phyloP scores from a whole-genome alignment of 2,113 vertebrate genomes.

The Eudorcas thomsonii region DNA sequence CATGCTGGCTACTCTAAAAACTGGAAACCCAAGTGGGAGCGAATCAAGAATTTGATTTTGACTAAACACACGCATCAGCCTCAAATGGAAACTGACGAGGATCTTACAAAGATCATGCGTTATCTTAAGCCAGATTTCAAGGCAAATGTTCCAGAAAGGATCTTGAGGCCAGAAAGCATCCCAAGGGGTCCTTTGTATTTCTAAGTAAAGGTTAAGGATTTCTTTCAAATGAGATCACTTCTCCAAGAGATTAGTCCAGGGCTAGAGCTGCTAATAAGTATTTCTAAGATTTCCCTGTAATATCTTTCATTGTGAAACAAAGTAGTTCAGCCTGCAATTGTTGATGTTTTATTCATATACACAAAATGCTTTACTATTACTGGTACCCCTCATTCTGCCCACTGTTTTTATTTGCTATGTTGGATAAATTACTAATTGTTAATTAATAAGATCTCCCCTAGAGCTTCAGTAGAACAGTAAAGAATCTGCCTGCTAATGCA shows the following conservation, averaged over 20 bases:
- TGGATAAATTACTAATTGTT: background rate
- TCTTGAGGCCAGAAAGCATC: background rate
- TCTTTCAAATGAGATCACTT: background rate
- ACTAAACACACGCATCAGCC: background rate
- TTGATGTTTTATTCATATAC: background rate
- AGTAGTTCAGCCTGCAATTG: background rate
- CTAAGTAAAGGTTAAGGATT: background rate
- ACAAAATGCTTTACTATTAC: background rate
- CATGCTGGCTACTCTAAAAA: background rate
- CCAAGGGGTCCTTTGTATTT: no score
- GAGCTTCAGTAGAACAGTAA: background rate
- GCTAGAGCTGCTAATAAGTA: no score
- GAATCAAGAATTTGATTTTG: background rate
- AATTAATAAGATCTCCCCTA: background rate
- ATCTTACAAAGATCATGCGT: accelerated
- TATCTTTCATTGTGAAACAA: background rate
- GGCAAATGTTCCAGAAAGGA: background rate
- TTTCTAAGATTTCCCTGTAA: background rate
- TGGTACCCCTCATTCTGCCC: background rate
- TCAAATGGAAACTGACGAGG: background rate
- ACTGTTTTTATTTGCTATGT: background rate
- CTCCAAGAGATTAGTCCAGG: background rate
- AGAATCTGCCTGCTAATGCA: background rate
- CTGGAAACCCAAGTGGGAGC: background rate
- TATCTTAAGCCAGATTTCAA: background rate